These are phyloP conservation scores for Hesperophylax magnus DNA, from an alignment of 1,140 invertebrate genomes.

Conservation along the genomic window DNA sequence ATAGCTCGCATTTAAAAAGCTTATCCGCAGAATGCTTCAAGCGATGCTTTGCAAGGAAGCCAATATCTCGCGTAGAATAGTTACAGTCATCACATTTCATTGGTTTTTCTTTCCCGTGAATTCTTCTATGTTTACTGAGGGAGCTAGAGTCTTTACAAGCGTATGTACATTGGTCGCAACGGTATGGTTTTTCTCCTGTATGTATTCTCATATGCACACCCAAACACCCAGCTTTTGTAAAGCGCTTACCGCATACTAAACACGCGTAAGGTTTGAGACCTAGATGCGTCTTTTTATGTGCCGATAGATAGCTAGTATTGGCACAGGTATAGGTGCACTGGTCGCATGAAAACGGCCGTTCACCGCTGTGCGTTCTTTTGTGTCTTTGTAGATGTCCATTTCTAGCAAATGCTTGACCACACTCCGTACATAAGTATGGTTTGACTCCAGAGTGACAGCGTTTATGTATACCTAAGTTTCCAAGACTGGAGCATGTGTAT, in stretches of 20 bases:
- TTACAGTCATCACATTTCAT: not conserved
- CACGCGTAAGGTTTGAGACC: conserved; percentile 18
- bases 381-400: conserved; percentile 3
- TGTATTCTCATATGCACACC: conserved; percentile 7
- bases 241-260: conserved; percentile 1
- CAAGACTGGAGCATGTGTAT: not conserved
- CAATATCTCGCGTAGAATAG: not conserved
- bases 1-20: conserved; percentile 9
- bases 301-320: not conserved
- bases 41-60: not conserved
- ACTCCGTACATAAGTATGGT: conserved; percentile 11
- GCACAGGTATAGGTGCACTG: not conserved
- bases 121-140: not conserved
- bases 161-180: conserved; percentile 14
- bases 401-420: not conserved
- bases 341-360: conserved; percentile 17
- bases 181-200: conserved; percentile 25
- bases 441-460: conserved; percentile 28
- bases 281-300: conserved; percentile 21
- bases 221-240: not conserved
- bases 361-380: conserved; percentile 5
- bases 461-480: conserved; percentile 7
- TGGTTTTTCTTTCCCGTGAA: not conserved
- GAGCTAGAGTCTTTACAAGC: conserved; percentile 7
- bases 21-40: conserved; percentile 11